These are phyloP conservation scores for Beroe ovata DNA, from an alignment of 37 sponge, comb jelly and placozoan genomes.

Conservation along the genomic window DNA sequence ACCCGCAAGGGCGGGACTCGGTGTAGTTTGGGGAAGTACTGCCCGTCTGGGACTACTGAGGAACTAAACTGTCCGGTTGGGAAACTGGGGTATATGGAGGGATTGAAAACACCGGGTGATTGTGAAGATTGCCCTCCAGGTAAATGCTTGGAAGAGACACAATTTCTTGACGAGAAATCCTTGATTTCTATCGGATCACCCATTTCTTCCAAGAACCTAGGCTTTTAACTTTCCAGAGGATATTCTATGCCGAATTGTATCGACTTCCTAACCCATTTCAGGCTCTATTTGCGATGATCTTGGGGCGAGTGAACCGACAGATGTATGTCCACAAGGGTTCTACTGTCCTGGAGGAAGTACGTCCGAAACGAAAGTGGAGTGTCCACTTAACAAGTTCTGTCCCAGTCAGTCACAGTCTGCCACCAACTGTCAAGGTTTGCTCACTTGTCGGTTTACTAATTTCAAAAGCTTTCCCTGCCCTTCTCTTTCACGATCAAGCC, in stretches of 20 bases:
- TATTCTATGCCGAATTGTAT: no score
- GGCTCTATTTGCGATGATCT: constrained; percentile 11
- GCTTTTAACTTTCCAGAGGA: no score
- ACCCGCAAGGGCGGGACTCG: neutral
- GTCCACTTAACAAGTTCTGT: constrained; percentile 41
- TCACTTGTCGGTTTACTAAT: neutral
- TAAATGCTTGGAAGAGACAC: no score
- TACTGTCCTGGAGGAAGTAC: constrained; percentile 51
- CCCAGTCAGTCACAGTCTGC: neutral
- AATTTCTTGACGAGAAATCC: no score
- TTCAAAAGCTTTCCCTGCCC: no score
- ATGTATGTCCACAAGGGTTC: constrained; percentile 6
- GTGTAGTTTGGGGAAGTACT: constrained; percentile 48
- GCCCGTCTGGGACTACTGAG: neutral
- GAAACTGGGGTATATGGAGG: neutral
- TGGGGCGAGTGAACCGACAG: neutral
- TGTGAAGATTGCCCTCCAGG: neutral
- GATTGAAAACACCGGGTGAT: neutral
- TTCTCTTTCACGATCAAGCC: no score
- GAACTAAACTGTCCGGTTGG: constrained; percentile 7
- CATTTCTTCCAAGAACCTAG: no score
- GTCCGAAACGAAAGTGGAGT: neutral
- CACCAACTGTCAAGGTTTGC: constrained; percentile 16
- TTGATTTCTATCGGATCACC: no score
- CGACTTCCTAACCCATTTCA: no score